Conservation (phyloP, 2,113 vertebrate species). For the Danio rerio region GRCz12tu NC_133189.1:30810501-30811000, state of each 20-base stretch:
- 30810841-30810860: not conserved
- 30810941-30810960: constrained; percentile 13
- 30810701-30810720: not conserved
- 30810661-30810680: not conserved
- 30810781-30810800: too few relatives aligned
- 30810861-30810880: not conserved
- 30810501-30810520: too few relatives aligned
- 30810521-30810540: too few relatives aligned
- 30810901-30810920: not conserved
- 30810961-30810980: constrained; percentile 4
- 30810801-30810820: too few relatives aligned
- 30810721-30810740: not conserved
- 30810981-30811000: constrained; percentile 1
- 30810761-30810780: not conserved
- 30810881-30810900: not conserved
- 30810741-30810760: not conserved
- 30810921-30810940: constrained; percentile 16
- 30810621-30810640: not conserved
- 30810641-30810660: constrained; percentile 8
- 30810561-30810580: too few relatives aligned
- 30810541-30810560: too few relatives aligned
- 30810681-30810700: not conserved
- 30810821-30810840: not conserved
- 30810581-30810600: too few relatives aligned
- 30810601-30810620: not conserved